Evolutionary conservation across 2,113 vertebrate genomes (phyloP).

Genomic region (Nothoprocta pentlandii): DNA sequence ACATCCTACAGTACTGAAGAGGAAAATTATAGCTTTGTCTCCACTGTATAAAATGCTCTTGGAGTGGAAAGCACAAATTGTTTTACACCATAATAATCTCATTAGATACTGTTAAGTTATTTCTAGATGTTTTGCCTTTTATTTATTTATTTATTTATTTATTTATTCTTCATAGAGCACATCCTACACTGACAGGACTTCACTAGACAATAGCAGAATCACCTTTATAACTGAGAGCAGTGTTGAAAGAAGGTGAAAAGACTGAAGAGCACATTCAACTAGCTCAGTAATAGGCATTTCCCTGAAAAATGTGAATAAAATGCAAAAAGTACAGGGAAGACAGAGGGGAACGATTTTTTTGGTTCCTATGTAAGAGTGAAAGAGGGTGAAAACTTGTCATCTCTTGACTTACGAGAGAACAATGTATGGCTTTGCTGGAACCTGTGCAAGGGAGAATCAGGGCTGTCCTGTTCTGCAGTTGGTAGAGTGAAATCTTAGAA

Average conservation of each 20-base stretch:
- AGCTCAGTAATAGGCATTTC: neutral
- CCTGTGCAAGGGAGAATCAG: neutral
- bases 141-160: neutral
- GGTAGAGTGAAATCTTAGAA: neutral
- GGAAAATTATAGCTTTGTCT: neutral
- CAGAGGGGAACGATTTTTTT: no score
- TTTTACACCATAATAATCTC: neutral
- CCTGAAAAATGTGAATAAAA: neutral
- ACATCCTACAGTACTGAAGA: neutral
- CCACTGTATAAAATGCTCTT: neutral
- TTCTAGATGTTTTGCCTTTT: neutral
- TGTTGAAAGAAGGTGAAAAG: neutral
- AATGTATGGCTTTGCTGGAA: neutral
- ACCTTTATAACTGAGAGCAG: neutral
- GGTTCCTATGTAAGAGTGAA: neutral
- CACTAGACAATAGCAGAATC: neutral
- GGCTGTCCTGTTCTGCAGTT: neutral
- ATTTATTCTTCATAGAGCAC: neutral
- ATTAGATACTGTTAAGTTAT: neutral
- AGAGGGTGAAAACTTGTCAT: rapidly evolving
- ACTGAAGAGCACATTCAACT: neutral
- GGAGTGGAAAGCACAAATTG: neutral
- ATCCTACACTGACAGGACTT: neutral
- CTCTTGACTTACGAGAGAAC: neutral
- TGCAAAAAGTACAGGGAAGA: neutral